Evolutionary conservation across 2,113 vertebrate genomes (phyloP).

Genomic region (Barbus barbus): DNA sequence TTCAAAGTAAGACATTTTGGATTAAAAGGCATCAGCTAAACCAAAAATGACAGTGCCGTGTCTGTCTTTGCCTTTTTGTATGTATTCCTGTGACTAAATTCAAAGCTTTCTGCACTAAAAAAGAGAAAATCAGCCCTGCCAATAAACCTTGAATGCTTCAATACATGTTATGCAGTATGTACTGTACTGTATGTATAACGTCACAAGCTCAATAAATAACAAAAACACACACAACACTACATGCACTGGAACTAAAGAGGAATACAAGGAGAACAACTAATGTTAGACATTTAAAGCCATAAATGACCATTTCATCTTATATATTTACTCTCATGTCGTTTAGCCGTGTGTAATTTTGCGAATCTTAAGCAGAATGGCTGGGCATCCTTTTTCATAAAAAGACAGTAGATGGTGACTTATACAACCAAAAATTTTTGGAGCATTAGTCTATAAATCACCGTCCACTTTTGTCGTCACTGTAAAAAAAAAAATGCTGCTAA

Average conservation of each 20-base stretch:
- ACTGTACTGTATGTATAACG: slow-evolving; percentile 9
- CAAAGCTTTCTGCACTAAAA: too few relatives aligned
- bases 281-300: too few relatives aligned
- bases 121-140: too few relatives aligned
- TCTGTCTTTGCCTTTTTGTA: neutral
- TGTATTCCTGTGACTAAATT: neutral
- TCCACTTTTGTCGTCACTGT: neutral
- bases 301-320: neutral
- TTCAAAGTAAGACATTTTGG: too few relatives aligned
- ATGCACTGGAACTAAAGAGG: neutral
- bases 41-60: neutral
- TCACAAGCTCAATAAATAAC: neutral
- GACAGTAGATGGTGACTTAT: neutral
- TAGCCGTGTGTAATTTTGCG: neutral
- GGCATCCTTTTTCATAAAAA: neutral
- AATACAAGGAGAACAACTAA: neutral
- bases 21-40: neutral
- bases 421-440: neutral
- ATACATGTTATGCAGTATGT: neutral
- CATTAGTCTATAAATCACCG: neutral
- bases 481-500: too few relatives aligned
- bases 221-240: neutral
- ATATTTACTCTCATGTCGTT: neutral
- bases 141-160: neutral
- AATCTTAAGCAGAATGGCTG: neutral